Percentiles rank a stretch among this genome's conserved stretches.
phyloP scores from a whole-genome alignment of 2,888 invertebrate species.

The Euplexia lucipara region DNA sequence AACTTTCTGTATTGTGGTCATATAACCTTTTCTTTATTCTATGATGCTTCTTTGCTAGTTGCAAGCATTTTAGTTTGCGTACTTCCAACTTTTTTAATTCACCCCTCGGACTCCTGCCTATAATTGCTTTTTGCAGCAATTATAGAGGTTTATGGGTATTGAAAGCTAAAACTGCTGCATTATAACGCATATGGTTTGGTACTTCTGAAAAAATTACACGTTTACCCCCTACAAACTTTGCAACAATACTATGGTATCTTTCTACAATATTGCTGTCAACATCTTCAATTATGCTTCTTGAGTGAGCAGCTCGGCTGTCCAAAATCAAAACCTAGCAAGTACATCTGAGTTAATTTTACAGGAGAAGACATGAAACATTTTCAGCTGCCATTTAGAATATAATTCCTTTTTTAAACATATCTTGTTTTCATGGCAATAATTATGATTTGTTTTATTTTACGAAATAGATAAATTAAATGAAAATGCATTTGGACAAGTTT shows the following conservation, averaged over 20 bases:
- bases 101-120: background rate
- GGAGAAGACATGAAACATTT: too few relatives aligned
- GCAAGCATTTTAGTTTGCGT: background rate
- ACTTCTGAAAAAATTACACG: slow-evolving; percentile 8
- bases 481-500: too few relatives aligned
- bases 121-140: slow-evolving; percentile 10
- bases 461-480: too few relatives aligned
- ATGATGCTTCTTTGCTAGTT: slow-evolving; percentile 2
- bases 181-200: slow-evolving; percentile 4
- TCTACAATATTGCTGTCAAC: slow-evolving; percentile 14
- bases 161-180: slow-evolving; percentile 8
- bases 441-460: too few relatives aligned
- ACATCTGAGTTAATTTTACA: too few relatives aligned
- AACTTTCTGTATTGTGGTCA: background rate
- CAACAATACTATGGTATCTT: slow-evolving; percentile 12
- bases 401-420: too few relatives aligned
- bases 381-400: too few relatives aligned
- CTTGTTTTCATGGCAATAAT: too few relatives aligned
- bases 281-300: slow-evolving; percentile 12
- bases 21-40: background rate
- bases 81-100: slow-evolving; percentile 12
- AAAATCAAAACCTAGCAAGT: too few relatives aligned
- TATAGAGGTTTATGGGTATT: background rate
- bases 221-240: slow-evolving; percentile 10
- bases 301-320: slow-evolving; percentile 20